Percentiles rank a stretch among this genome's conserved stretches.
phyloP scores from a whole-genome alignment of 1,140 invertebrate species.

The Cardiocondyla obscurior region DNA sequence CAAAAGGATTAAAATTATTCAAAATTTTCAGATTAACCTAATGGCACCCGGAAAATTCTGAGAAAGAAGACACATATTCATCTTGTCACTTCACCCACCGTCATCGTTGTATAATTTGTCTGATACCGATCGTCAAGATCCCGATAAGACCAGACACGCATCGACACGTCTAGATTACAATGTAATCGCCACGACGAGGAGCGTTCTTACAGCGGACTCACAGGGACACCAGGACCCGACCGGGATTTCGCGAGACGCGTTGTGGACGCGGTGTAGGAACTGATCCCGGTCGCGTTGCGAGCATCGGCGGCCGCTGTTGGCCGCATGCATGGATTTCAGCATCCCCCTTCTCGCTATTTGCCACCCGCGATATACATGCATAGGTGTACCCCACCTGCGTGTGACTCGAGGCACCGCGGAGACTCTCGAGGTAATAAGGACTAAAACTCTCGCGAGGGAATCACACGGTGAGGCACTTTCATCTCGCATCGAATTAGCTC shows the following conservation, averaged over 20 bases:
- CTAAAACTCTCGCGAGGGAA: slow-evolving; percentile 54
- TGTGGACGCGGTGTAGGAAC: slow-evolving; percentile 69
- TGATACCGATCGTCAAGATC: background rate
- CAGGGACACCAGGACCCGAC: background rate
- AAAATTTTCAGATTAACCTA: background rate
- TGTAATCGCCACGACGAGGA: background rate
- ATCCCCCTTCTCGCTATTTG: slow-evolving; percentile 70
- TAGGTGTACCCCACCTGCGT: slow-evolving; percentile 73
- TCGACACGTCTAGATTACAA: background rate
- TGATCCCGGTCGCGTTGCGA: slow-evolving; percentile 77
- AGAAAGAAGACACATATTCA: background rate
- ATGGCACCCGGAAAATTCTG: background rate
- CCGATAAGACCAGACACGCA: background rate
- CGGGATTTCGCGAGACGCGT: slow-evolving; percentile 40
- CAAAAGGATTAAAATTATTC: background rate
- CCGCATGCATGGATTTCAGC: slow-evolving; percentile 62
- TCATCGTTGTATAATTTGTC: slow-evolving; percentile 34
- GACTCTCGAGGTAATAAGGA: slow-evolving; percentile 51
- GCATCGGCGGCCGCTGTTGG: slow-evolving; percentile 72
- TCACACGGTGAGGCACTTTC: slow-evolving; percentile 65
- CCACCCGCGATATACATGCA: background rate
- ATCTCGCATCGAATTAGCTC: slow-evolving; percentile 60
- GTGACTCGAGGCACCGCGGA: slow-evolving; percentile 41
- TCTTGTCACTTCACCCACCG: slow-evolving; percentile 47
- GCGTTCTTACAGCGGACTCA: background rate